Conservation (phyloP, 2,797 vertebrate species). For the Sebastiscus tertius region DNA sequence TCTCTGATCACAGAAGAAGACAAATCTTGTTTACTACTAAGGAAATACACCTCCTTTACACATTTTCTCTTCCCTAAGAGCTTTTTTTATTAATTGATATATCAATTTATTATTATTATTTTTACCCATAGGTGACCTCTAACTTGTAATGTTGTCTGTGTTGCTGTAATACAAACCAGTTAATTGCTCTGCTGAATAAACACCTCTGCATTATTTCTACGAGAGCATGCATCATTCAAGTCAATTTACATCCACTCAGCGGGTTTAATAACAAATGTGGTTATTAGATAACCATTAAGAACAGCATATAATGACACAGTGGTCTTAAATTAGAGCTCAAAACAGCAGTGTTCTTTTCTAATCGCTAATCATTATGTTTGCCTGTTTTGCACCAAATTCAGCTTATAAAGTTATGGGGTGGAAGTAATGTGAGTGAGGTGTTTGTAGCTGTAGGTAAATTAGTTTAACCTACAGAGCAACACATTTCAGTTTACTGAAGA, state of each 20-base stretch:
- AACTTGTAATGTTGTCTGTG: background rate
- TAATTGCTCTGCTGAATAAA: background rate
- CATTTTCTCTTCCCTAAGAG: background rate
- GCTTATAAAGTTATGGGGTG: background rate
- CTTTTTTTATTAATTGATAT: too few species aligned
- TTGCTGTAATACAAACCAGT: background rate
- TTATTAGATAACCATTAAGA: constrained; percentile 26
- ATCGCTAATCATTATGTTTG: background rate
- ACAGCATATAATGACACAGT: constrained; percentile 1
- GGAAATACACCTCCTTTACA: background rate
- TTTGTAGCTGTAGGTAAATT: background rate
- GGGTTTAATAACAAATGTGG: constrained; percentile 3
- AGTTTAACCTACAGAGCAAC: background rate
- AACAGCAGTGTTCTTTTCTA: constrained; percentile 16
- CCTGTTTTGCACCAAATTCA: background rate
- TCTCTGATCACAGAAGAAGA: background rate
- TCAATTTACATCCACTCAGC: background rate
- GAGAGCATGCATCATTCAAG: background rate
- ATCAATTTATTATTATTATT: background rate
- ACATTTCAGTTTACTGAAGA: background rate
- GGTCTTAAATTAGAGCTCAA: constrained; percentile 7
- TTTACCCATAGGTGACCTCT: background rate
- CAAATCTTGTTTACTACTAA: background rate
- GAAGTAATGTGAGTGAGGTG: background rate
- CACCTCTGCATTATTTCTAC: background rate